Evolutionary conservation across 1,140 invertebrate genomes (phyloP), one percentile per base, ranked within the genome.

Genomic region (Tetramorium simillimum): DNA sequence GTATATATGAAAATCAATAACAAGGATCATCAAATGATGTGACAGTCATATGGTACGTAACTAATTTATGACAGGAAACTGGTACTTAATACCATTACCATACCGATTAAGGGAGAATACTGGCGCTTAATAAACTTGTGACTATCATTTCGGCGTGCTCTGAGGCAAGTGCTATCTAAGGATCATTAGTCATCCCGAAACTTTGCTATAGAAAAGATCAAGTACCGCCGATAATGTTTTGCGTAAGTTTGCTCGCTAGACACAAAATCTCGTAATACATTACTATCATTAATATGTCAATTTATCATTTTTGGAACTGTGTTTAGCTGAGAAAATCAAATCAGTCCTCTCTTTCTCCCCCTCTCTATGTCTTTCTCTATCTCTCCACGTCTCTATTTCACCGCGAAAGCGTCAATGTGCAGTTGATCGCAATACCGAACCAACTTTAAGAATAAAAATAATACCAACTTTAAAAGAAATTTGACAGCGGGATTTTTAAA

Each of bases 141-240:
- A 40, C 37, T 53, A 56, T 53, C 43, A 37, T 69, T 24, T 67
- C 46, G 28, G 2, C 16, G 33, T 56, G 18, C 37, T 69, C 9
- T 28, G 63, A 70, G 21, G 37, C 78, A 43, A 70, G 51, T 70
- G 21, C 16, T 81, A 70, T 81, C 78, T 43, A 43, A 58, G 3
- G 33, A 56, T 81, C 49, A 70, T 81, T 81, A 81, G 49, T 70
- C 49, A 80, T 80, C 63, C 14, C 33, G 53, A 70, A 81, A 81
- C 78, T 81, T 81, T 56, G 33, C 37, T 58, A 33, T 28, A 21
- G 40, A 70, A 81, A 70, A 28, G 65, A 65, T 70, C 78, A 81
- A 58, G 33, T 81, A 5, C 3, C 9, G 2, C 63, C 49, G 51
- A 70, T 43, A 70, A 81, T 56, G 78, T 81, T 81, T 84, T 73